Base-by-base conservation (phyloP, 2,113 vertebrate genomes). In the Seriola quinqueradiata region DNA sequence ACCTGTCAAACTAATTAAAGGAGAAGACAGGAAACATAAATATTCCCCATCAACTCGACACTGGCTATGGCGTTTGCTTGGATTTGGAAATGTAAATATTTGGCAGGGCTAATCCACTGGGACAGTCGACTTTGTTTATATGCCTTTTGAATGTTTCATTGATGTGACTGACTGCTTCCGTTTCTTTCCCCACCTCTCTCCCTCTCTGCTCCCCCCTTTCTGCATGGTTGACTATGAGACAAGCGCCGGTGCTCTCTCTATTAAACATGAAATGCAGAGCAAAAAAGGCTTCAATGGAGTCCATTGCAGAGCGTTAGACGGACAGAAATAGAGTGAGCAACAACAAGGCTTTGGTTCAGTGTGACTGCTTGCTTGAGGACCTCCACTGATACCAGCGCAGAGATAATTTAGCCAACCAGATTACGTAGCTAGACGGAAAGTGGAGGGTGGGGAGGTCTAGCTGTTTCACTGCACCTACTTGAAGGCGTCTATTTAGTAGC, bases 121-220 rank as follows among this genome's bases (percentile, higher is more conserved):
- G 88, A 90, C 59, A 60, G 70, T 73, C 17, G 73, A 89, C 85
- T 90, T 86, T 91, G 85, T 92, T 93, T 90, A 86, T 90, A 82
- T 86, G 87, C 77, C 88, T 84, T 90, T 79, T 90, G 87, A 92
- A 92, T 86, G 90, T 89, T 93, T 89, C 84, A 92, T 82, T 78
- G 81, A 89, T 84, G 84, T 88, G 83, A 93, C 76, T 83, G 81
- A 88, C 85, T 90, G 87, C 82, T 85, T 87, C 84, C 64, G 21
- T 59, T 65, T 71, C 36, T 55, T 67, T 70, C 17, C 23, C 50
- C 57, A 36, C 36, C 59, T 8, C 14, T 8, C 40, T 36, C n/a
- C 21, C 44, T 69, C 85, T 28, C 52, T 21, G 0, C 14, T 58
- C 7, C 58, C 48, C 19, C n/a, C 8, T 70, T 77, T 70, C 77